phyloP scores from a whole-genome alignment of 2,113 vertebrate genomes.

The Alectura lathami region DNA sequence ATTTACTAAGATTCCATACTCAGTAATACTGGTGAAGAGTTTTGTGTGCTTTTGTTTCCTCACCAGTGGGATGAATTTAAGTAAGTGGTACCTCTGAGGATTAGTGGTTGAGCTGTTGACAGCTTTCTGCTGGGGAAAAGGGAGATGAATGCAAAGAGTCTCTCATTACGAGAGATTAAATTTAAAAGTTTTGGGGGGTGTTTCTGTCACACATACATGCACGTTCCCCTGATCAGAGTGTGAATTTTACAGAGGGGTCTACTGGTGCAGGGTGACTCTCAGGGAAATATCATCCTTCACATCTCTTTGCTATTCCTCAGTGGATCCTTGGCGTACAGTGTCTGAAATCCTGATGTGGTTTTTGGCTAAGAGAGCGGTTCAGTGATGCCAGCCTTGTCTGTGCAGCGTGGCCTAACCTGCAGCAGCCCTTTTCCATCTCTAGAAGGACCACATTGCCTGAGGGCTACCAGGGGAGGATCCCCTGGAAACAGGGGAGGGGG shows the following conservation, averaged over 20 bases:
- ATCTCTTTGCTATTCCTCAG: neutral
- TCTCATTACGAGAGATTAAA: neutral
- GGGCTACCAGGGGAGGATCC: neutral
- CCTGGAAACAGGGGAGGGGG: accelerated
- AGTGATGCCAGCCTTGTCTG: neutral
- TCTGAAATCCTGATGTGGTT: neutral
- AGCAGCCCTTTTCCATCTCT: neutral
- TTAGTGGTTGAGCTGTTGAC: neutral
- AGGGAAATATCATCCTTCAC: neutral
- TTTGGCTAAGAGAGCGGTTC: neutral
- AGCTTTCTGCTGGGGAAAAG: neutral
- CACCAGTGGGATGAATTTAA: neutral
- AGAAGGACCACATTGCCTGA: neutral
- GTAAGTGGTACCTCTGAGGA: neutral
- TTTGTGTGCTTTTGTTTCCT: neutral
- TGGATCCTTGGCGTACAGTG: neutral
- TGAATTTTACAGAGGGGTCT: neutral
- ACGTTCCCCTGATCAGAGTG: accelerated
- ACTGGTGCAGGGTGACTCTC: neutral
- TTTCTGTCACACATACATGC: neutral
- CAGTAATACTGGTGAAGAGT: accelerated
- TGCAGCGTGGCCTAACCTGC: neutral
- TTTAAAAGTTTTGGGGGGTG: neutral
- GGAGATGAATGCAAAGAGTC: neutral
- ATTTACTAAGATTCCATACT: neutral